phyloP scores from a whole-genome alignment of 1,140 invertebrate species.

The Ceratina australensis region DNA sequence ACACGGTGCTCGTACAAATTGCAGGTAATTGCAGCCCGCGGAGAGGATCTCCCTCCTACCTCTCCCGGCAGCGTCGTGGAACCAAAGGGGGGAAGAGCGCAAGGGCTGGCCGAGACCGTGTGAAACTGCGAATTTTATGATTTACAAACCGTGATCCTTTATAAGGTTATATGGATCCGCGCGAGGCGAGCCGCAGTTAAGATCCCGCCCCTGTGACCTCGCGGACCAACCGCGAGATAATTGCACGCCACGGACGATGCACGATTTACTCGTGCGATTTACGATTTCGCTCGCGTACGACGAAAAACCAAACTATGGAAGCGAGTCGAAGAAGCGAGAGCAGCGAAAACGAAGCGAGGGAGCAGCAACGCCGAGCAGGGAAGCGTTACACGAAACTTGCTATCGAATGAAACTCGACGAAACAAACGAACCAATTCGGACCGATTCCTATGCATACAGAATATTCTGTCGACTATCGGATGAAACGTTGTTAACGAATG shows the following conservation, averaged over 20 bases:
- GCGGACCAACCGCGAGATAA: conserved; percentile 49
- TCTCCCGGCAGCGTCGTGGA: too few species aligned
- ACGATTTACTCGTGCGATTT: conserved; percentile 45
- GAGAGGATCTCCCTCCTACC: conserved; percentile 35
- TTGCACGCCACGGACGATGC: conserved; percentile 37
- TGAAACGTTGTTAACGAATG: too few species aligned
- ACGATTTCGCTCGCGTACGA: conserved; percentile 18
- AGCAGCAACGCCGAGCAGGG: too few species aligned
- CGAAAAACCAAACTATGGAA: not conserved
- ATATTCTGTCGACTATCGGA: too few species aligned
- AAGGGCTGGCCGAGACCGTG: conserved; percentile 62
- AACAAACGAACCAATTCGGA: too few species aligned
- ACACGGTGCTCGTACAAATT: conserved; percentile 71
- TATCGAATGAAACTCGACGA: too few species aligned
- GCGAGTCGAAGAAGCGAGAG: too few species aligned
- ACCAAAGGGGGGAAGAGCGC: not conserved
- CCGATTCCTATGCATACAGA: too few species aligned
- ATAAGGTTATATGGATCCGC: conserved; percentile 55
- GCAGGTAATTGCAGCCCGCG: conserved; percentile 69
- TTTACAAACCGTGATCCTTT: conserved; percentile 66
- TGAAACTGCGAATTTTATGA: conserved; percentile 74
- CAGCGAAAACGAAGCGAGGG: too few species aligned
- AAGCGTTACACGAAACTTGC: too few species aligned
- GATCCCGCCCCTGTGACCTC: conserved; percentile 43
- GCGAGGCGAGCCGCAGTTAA: conserved; percentile 27